phyloP scores from a whole-genome alignment of 2,888 invertebrate species.

The Spodoptera exigua region DNA sequence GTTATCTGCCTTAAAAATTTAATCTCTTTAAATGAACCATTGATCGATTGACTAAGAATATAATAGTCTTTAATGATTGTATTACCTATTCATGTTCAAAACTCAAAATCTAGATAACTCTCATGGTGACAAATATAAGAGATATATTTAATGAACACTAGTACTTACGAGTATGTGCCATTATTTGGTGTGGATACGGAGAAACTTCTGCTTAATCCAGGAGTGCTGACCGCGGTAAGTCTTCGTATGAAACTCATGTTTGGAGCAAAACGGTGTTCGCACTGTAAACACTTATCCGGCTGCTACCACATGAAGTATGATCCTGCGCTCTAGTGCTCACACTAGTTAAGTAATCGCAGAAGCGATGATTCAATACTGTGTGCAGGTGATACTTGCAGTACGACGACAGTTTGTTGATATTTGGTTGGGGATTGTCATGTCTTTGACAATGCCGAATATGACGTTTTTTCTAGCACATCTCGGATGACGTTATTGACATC shows the following conservation, averaged over 20 bases:
- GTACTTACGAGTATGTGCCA: constrained; percentile 79
- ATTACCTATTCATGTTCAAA: no score
- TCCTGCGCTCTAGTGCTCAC: constrained; percentile 7
- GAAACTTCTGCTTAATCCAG: constrained; percentile 68
- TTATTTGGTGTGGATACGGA: constrained; percentile 73
- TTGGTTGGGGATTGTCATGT: neutral
- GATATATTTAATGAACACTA: constrained; percentile 18
- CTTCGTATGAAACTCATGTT: constrained; percentile 74
- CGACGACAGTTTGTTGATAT: constrained; percentile 45
- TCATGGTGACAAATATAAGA: neutral
- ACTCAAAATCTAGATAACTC: no score
- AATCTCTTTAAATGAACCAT: no score
- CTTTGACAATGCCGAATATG: constrained; percentile 21
- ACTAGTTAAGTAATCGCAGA: constrained; percentile 33
- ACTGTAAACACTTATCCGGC: constrained; percentile 23
- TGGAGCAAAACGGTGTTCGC: constrained; percentile 16
- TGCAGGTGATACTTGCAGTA: constrained; percentile 4
- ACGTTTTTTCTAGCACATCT: no score
- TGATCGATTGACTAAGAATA: no score
- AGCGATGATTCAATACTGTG: constrained; percentile 17
- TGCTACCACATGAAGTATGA: constrained; percentile 39
- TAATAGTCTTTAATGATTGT: no score
- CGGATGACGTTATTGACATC: no score
- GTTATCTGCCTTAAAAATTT: no score
- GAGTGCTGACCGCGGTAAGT: constrained; percentile 56